Conservation (phyloP, 2,888 invertebrate species). For the Eucriotettix oculatus region DNA sequence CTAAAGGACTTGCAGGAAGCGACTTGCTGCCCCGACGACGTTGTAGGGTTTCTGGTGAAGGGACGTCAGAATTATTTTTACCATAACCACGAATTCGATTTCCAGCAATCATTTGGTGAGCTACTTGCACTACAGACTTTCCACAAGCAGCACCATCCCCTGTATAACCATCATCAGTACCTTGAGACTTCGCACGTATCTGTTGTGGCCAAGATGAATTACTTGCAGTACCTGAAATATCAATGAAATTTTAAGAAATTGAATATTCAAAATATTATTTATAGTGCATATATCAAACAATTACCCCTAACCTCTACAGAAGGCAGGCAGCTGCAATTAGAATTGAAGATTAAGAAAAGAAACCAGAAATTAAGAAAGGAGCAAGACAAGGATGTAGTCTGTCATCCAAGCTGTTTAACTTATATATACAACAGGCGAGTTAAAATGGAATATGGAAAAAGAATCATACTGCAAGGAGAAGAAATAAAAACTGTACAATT, state of each 20-base stretch:
- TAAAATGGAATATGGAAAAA: no score
- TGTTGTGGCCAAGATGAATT: not conserved
- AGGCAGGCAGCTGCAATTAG: no score
- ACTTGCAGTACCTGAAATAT: not conserved
- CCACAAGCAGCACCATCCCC: constrained; percentile 51
- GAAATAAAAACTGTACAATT: no score
- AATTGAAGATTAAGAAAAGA: no score
- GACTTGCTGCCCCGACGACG: constrained; percentile 49
- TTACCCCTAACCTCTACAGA: no score
- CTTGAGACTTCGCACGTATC: constrained; percentile 29
- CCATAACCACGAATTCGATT: constrained; percentile 16
- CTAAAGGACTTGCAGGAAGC: constrained; percentile 48
- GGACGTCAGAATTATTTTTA: constrained; percentile 17
- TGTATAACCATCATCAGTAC: constrained; percentile 54
- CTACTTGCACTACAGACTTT: constrained; percentile 39
- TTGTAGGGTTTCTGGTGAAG: constrained; percentile 1
- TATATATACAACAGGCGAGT: no score
- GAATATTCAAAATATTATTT: no score
- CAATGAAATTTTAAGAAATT: not conserved
- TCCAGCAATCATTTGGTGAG: constrained; percentile 31
- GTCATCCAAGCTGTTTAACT: no score
- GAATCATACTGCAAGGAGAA: no score
- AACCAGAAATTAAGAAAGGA: no score
- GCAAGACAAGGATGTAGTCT: no score
- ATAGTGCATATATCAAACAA: no score